Evolutionary conservation across 2,113 vertebrate species (phyloP), one percentile per base, ranked within the genome.

Genomic region (Odobenus rosmarus): DNA sequence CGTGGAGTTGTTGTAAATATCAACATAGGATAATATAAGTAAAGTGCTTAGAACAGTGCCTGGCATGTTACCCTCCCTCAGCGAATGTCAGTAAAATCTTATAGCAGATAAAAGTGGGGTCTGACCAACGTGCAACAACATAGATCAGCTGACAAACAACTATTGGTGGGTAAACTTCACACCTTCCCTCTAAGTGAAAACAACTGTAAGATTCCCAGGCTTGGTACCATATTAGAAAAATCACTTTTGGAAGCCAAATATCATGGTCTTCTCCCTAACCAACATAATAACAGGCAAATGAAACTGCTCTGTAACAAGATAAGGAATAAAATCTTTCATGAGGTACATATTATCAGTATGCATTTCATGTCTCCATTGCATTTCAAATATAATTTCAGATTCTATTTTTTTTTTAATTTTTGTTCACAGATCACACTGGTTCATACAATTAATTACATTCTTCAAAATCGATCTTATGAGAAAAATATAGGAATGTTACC

Each of bases 331-430:
- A 83, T 28, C 39, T 46, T 90, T 61, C 83, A 64, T 46, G 67
- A 91, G 42, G 18, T 90, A n/a, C 53, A 3, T 3, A 33, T 94
- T 84, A 79, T 81, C 77, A 79, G 64, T 76, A 57, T 62, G 28
- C 55, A 80, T 83, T 93, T 87, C 42, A 42, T 77, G 57, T 90
- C 55, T 87, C 51, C 21, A 74, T 31, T 77, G 33, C 14, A 49
- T 96, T 87, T 84, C 55, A 86, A 97, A 59, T 81, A 61, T 28
- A 76, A 83, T 80, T 91, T 96, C 53, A 77, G 19, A 64, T 86
- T 94, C 69, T 46, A 12, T 69, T 57, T 93, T 64, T 64, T 69
- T 69, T 86, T 95, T 90, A 42, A 83, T 77, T 95, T 80, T 61
- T 94, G 42, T 67, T 96, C 53, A 94, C 28, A 96, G 76, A 61